phyloP scores from a whole-genome alignment of 1,140 invertebrate species.

The Cydia amplana region DNA sequence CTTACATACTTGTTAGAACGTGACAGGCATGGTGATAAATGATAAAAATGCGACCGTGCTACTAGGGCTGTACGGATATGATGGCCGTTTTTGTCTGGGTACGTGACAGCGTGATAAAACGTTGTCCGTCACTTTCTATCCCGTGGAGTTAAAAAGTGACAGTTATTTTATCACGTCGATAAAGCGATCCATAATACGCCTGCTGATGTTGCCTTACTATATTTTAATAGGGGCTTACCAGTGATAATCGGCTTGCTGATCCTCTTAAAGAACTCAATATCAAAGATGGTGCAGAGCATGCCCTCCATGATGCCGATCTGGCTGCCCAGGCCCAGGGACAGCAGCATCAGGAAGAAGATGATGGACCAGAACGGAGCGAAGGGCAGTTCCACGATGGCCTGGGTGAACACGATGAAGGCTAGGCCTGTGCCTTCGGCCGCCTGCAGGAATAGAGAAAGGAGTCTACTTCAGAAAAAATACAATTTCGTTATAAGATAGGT shows the following conservation, averaged over 20 bases:
- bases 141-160: no score
- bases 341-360: constrained; percentile 95
- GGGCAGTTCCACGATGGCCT: constrained; percentile 94
- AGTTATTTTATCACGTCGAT: no score
- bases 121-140: no score
- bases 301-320: constrained; percentile 96
- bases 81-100: no score
- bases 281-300: constrained; percentile 95
- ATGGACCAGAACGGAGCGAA: constrained; percentile 95
- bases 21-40: no score
- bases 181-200: no score
- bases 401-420: constrained; percentile 95
- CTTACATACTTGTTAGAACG: no score
- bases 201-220: no score
- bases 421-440: constrained; percentile 96
- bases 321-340: constrained; percentile 93
- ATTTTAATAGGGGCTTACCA: constrained; percentile 77
- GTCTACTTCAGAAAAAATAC: not conserved
- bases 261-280: constrained; percentile 93
- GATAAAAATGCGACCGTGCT: no score
- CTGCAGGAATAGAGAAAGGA: constrained; percentile 71
- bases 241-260: constrained; percentile 93
- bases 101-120: no score
- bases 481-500: no score
- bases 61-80: no score